Conservation (phyloP, 2,113 vertebrate species). For the Lamprotornis superbus region DNA sequence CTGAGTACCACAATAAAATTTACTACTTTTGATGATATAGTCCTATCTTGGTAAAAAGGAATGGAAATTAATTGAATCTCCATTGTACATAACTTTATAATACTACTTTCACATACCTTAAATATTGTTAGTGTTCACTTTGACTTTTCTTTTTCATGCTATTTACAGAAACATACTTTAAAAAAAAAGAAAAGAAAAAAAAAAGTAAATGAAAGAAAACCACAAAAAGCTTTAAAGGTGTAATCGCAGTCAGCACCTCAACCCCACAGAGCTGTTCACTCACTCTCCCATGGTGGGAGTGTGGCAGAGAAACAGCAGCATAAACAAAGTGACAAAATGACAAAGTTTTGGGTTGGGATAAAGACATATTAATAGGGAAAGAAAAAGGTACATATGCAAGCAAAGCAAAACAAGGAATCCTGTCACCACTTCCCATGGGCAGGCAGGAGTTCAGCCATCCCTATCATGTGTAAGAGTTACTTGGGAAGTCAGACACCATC, state of each 20-base stretch:
- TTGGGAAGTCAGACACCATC: neutral
- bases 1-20: neutral
- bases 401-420: neutral
- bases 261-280: neutral
- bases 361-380: neutral
- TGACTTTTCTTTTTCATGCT: slow-evolving; percentile 16
- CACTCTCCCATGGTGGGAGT: neutral
- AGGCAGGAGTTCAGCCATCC: neutral
- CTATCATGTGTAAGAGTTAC: too few species aligned
- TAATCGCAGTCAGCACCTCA: neutral
- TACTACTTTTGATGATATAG: neutral
- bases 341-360: neutral
- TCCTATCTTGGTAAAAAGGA: neutral
- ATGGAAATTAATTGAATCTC: slow-evolving; percentile 12
- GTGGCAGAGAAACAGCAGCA: neutral
- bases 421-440: neutral
- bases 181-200: neutral
- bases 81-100: neutral
- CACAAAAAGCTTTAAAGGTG: neutral
- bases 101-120: slow-evolving; percentile 2
- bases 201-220: accelerated
- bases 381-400: neutral
- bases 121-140: neutral
- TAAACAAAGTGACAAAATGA: neutral
- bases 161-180: neutral